phyloP scores from a whole-genome alignment of 92 coral and sea anemone species.

The Epizoanthus rinbou region DNA sequence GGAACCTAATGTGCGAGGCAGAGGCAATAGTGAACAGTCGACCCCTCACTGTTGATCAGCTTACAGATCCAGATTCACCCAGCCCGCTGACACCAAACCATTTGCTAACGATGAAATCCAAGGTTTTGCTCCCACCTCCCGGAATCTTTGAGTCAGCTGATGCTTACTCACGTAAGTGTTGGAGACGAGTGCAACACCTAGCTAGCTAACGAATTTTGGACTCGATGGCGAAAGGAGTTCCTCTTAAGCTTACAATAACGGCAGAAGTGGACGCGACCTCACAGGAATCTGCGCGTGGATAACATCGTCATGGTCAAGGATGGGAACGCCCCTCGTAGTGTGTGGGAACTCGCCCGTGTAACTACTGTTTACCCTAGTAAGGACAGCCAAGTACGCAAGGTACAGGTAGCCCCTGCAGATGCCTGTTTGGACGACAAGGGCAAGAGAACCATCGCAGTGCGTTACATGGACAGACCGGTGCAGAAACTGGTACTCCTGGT shows the following conservation, averaged over 20 bases:
- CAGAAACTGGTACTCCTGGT: constrained; percentile 50
- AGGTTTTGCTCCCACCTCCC: constrained; percentile 15
- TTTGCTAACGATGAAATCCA: constrained; percentile 24
- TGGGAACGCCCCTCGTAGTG: constrained; percentile 27
- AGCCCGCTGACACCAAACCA: constrained; percentile 12
- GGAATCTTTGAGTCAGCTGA: constrained; percentile 17
- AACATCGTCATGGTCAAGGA: constrained; percentile 60
- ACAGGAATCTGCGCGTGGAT: constrained; percentile 31
- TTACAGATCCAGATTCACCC: constrained; percentile 22
- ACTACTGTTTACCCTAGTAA: constrained; percentile 53
- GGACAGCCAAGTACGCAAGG: constrained; percentile 54
- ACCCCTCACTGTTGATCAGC: constrained; percentile 2
- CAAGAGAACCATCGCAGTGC: constrained; percentile 27
- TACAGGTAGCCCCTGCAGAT: constrained; percentile 54
- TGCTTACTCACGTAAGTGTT: constrained; percentile 12
- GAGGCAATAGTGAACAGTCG: neutral
- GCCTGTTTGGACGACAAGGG: constrained; percentile 51
- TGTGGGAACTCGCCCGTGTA: constrained; percentile 48
- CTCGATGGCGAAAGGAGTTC: constrained; percentile 22
- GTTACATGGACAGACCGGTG: constrained; percentile 51
- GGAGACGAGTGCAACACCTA: constrained; percentile 23
- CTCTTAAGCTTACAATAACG: constrained; percentile 15
- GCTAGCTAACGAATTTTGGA: constrained; percentile 28
- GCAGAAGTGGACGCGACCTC: constrained; percentile 23
- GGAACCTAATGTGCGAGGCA: constrained; percentile 26